Evolutionary conservation across 2,113 vertebrate genomes (phyloP).

Genomic region (Motacilla alba): DNA sequence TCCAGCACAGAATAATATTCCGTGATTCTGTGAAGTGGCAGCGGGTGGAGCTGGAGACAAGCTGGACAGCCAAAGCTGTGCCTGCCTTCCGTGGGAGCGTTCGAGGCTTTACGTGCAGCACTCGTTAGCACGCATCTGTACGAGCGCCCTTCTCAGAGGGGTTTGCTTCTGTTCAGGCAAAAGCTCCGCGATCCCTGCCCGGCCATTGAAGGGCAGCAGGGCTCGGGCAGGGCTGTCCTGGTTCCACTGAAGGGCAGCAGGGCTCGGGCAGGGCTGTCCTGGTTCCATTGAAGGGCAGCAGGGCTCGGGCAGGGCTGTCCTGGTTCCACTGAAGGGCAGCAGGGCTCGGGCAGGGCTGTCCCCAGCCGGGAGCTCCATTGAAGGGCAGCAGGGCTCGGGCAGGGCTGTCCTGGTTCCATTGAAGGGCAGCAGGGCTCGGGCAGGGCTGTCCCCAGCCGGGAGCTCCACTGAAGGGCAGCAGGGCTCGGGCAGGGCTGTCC

Average conservation of each 20-base stretch:
- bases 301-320: no score
- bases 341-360: not conserved
- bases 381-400: not conserved
- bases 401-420: not conserved
- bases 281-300: no score
- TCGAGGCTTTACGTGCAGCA: no score
- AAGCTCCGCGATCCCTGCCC: not conserved
- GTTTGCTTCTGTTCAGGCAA: accelerated
- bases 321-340: no score
- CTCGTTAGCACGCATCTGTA: accelerated
- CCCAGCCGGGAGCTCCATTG: not conserved
- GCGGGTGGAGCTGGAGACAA: accelerated
- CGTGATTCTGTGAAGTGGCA: not conserved
- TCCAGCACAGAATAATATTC: not conserved
- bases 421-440: no score
- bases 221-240: not conserved
- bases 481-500: no score
- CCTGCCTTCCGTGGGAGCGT: accelerated
- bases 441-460: not conserved
- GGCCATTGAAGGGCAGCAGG: accelerated
- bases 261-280: not conserved
- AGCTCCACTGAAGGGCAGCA: no score
- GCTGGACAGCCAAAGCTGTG: no score
- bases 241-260: not conserved
- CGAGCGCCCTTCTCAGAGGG: accelerated